These are phyloP conservation scores for Rallus crepitans DNA, from an alignment of 2,797 vertebrate genomes.

Conservation along the genomic window DNA sequence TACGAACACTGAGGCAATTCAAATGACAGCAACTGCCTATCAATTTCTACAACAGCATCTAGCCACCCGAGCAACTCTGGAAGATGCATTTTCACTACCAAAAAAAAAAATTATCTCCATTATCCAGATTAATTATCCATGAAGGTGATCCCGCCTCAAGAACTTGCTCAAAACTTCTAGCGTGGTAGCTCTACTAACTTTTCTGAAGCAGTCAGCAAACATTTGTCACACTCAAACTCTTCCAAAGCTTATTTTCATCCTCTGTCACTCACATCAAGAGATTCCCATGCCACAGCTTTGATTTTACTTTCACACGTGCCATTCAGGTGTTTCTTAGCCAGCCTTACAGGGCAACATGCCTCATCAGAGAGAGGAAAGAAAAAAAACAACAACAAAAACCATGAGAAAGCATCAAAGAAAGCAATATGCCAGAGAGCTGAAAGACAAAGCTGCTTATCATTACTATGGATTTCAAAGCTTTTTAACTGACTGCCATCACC, in stretches of 20 bases:
- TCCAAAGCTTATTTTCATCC: not conserved
- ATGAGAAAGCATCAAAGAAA: not conserved
- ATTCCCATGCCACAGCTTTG: not conserved
- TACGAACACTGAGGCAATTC: not conserved
- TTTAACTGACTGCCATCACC: not conserved
- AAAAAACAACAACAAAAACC: not conserved
- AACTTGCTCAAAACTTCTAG: not conserved
- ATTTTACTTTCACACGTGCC: not conserved
- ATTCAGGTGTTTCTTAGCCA: not conserved
- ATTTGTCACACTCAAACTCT: not conserved
- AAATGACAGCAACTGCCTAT: not conserved
- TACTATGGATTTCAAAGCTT: not conserved
- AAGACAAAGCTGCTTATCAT: not conserved
- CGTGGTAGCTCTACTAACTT: not conserved
- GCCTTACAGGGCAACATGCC: not conserved
- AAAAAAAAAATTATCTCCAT: not conserved
- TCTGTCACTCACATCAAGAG: not conserved
- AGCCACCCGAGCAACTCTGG: not conserved
- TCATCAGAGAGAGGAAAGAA: not conserved
- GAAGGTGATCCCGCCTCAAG: not conserved
- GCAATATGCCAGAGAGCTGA: not conserved
- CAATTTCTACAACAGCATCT: not conserved
- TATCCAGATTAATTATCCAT: not conserved
- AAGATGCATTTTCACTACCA: not conserved
- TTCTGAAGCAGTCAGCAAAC: not conserved